Conservation (phyloP, 2,113 vertebrate species). For the Anser cygnoides region DNA sequence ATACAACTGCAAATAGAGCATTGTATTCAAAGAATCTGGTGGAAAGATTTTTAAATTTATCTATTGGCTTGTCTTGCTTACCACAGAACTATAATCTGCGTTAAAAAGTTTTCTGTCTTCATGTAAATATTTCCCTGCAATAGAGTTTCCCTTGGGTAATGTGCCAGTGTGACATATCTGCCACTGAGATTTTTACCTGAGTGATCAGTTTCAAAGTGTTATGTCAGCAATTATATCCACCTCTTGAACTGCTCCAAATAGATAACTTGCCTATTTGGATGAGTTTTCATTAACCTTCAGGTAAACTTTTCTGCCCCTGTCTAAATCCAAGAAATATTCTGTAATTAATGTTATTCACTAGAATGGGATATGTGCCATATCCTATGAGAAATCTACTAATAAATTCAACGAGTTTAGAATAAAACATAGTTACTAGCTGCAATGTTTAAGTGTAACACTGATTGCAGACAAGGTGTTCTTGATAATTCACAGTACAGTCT, state of each 20-base stretch:
- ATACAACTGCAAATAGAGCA: not conserved
- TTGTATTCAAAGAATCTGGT: not conserved
- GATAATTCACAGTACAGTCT: slow-evolving; percentile 48
- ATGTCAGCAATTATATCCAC: not conserved
- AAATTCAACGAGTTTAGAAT: not conserved
- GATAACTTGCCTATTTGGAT: not conserved
- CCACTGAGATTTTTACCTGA: not conserved
- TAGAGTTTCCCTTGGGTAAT: not conserved
- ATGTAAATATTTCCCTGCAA: not conserved
- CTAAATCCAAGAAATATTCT: not conserved
- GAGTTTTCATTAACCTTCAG: not conserved
- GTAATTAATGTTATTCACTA: not conserved
- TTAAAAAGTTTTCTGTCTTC: not conserved
- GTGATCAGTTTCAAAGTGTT: not conserved
- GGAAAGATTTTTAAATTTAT: not conserved
- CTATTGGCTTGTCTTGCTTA: not conserved
- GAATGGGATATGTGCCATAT: accelerated
- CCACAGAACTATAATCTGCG: not conserved
- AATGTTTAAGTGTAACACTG: not conserved
- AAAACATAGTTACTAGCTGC: not conserved
- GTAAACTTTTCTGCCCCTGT: not conserved
- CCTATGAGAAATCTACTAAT: not conserved
- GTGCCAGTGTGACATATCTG: not conserved
- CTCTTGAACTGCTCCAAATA: not conserved
- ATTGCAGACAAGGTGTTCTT: not conserved